Conservation (phyloP, 2,113 vertebrate species). For the Bos javanicus region DNA sequence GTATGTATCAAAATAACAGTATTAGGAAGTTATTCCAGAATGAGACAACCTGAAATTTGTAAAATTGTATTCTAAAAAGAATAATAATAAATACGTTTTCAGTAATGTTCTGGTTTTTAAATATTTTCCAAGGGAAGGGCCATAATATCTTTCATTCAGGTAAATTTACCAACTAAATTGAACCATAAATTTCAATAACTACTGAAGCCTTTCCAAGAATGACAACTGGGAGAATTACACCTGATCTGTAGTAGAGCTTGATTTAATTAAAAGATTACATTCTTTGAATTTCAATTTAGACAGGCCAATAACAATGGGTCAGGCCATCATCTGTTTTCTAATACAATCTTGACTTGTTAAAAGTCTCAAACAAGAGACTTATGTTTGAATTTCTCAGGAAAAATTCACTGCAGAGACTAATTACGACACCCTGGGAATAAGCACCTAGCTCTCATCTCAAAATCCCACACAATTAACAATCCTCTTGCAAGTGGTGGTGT, state of each 20-base stretch:
- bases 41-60: background rate
- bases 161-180: background rate
- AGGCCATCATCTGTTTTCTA: background rate
- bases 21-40: background rate
- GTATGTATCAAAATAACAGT: background rate
- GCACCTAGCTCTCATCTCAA: background rate
- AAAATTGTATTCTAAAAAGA: background rate
- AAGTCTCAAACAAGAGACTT: background rate
- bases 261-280: background rate
- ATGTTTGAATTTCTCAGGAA: background rate
- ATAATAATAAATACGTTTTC: background rate
- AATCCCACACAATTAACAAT: background rate
- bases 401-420: background rate
- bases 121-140: background rate
- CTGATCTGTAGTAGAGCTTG: background rate
- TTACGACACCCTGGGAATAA: background rate
- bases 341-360: background rate
- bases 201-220: background rate
- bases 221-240: background rate
- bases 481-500: background rate
- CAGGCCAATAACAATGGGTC: background rate
- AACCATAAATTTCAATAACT: background rate
- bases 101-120: background rate
- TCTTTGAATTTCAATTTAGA: background rate
- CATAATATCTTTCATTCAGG: background rate